These are phyloP conservation scores for Eumacrocentrus americanus DNA, from an alignment of 2,888 invertebrate species.

Conservation along the genomic window DNA sequence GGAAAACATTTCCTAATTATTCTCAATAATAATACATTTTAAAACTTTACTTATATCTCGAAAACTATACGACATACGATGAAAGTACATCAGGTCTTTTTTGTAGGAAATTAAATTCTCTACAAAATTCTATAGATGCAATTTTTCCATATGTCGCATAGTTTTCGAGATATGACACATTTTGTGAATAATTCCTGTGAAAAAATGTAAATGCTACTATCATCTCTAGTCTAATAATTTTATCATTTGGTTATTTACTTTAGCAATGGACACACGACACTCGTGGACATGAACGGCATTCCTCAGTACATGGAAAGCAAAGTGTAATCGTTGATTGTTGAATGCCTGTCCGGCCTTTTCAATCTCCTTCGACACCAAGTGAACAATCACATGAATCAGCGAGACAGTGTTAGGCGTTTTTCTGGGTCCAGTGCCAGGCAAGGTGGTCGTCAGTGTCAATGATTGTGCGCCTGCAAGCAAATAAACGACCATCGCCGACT, in stretches of 20 bases:
- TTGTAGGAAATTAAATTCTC: too few relatives aligned
- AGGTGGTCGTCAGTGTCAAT: conserved; percentile 63
- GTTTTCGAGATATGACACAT: too few relatives aligned
- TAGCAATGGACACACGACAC: conserved; percentile 68
- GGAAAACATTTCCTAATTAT: not conserved
- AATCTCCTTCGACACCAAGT: conserved; percentile 63
- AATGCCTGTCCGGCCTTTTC: conserved; percentile 62
- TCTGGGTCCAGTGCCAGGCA: conserved; percentile 64
- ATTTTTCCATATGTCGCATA: too few relatives aligned
- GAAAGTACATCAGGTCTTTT: too few relatives aligned
- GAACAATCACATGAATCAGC: conserved; percentile 64
- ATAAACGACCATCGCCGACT: not conserved
- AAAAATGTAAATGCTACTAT: not conserved
- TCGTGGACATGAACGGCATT: conserved; percentile 67
- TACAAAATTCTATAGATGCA: too few relatives aligned
- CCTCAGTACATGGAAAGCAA: conserved; percentile 63
- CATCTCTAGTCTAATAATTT: not conserved
- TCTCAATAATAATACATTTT: not conserved
- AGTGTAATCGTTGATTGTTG: conserved; percentile 60
- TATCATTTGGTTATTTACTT: conserved; percentile 60
- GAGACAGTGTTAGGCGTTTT: conserved; percentile 64
- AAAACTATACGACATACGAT: too few relatives aligned
- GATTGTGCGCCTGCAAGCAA: conserved; percentile 62
- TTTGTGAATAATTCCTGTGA: not conserved
- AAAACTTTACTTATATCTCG: too few relatives aligned